Evolutionary conservation across 2,113 vertebrate species (phyloP).

Genomic region (Limanda limanda): DNA sequence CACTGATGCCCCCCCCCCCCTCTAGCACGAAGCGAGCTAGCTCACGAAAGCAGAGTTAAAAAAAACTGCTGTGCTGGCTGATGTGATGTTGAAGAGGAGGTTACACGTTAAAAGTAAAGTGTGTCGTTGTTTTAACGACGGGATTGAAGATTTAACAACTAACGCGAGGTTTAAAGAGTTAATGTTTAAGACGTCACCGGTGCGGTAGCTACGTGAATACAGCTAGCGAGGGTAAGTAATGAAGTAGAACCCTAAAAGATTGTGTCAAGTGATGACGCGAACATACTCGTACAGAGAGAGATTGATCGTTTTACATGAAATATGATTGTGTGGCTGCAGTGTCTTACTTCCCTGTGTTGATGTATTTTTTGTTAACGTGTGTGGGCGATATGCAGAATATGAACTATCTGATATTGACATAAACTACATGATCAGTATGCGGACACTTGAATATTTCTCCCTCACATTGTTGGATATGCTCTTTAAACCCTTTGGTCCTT

Average conservation of each 20-base stretch:
- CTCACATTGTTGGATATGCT: too few relatives aligned
- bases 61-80: conserved; percentile 1
- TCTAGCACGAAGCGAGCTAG: conserved; percentile 60
- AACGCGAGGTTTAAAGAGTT: neutral
- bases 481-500: too few relatives aligned
- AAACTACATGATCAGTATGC: too few relatives aligned
- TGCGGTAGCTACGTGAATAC: neutral
- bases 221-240: neutral
- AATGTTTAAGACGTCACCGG: neutral
- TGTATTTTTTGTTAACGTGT: too few relatives aligned
- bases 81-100: neutral
- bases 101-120: neutral
- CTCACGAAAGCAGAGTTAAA: conserved; percentile 43
- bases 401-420: too few relatives aligned
- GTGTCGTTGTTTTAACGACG: neutral
- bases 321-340: neutral
- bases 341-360: too few relatives aligned
- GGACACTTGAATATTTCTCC: too few relatives aligned
- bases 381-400: too few relatives aligned
- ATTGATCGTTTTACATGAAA: neutral
- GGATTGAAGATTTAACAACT: neutral
- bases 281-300: too few relatives aligned
- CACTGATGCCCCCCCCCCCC: conserved; percentile 9
- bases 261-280: too few relatives aligned
- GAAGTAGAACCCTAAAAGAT: neutral